Base-by-base conservation (phyloP, 2,113 vertebrate genomes). In the Terrapene triunguis region DNA sequence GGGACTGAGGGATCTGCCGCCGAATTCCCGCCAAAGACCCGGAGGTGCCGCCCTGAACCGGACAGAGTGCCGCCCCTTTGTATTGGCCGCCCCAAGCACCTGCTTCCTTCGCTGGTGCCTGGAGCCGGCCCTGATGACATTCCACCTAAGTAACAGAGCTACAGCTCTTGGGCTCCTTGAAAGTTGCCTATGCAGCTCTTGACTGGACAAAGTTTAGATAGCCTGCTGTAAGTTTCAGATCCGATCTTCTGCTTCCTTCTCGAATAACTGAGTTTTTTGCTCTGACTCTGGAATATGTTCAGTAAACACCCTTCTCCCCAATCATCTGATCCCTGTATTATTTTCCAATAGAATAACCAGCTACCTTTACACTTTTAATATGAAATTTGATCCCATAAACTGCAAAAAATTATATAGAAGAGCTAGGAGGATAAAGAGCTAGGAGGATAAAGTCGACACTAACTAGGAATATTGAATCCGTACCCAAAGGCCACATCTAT, bases 361-460 rank as follows among this genome's bases (percentile, higher is more conserved):
- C 1, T 2, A 94, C 57, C 35, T 65, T 83, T 10, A 81, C 72
- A 78, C 76, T 6, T 1, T 81, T 14, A 3, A 10, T 79, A 85
- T 69, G 32, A 94, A 80, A 35, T 81, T 10, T 8, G 85, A 84
- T 16, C 19, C 79, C 44, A 81, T 90, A 84, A 44, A 59, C 9
- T 29, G 81, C n/a, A 24, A 86, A 90, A 48, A 2, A 9, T 51
- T 81, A 74, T 5, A 80, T 19, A 24, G 59, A 92, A 91, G 48
- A 91, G 88, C 80, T 17, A 89, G 42, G 84, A 91, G 89, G 29
- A 89, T 81, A 16, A 94, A 84, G 54, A 91, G 88, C 80, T 17
- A 89, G 42, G 84, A 91, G 89, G 25, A 89, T 81, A 16, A 95
- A 84, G 54, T 80, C 1, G 3, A 81, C 8, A 1, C 3, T 50